phyloP scores from a whole-genome alignment of 92 coral and sea anemone species.

The Phenganax stokvisi region DNA sequence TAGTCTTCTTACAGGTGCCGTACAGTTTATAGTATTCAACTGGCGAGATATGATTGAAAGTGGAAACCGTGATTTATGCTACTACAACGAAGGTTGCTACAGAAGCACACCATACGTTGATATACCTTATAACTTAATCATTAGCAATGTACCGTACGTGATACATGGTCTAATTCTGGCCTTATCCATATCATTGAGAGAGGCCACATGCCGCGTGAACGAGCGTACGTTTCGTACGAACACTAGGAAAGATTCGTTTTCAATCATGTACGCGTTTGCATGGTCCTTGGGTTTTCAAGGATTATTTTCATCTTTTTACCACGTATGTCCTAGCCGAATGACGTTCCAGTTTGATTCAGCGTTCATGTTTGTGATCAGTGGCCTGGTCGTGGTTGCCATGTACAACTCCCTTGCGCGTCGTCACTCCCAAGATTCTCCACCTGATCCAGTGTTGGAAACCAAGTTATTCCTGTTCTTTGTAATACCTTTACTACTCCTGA shows the following conservation, averaged over 20 bases:
- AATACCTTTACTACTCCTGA: conserved; percentile 71
- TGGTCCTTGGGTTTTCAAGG: conserved; percentile 92
- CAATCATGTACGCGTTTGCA: conserved; percentile 78
- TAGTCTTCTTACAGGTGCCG: conserved; percentile 84
- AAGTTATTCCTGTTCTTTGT: conserved; percentile 92
- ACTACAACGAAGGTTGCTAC: conserved; percentile 89
- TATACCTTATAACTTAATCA: conserved; percentile 80
- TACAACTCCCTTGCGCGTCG: conserved; percentile 63
- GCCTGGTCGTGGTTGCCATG: conserved; percentile 73
- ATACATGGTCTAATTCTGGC: conserved; percentile 73
- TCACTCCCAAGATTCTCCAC: background rate
- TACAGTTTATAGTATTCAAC: conserved; percentile 85
- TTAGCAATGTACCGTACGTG: conserved; percentile 78
- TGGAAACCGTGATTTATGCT: conserved; percentile 91
- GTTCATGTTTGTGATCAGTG: conserved; percentile 92
- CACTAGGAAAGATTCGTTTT: conserved; percentile 63
- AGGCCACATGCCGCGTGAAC: conserved; percentile 61
- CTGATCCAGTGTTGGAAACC: conserved; percentile 52
- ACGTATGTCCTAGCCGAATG: conserved; percentile 87
- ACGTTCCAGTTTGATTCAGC: conserved; percentile 99
- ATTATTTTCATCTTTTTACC: conserved; percentile 83
- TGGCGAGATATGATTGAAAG: conserved; percentile 82
- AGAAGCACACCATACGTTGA: conserved; percentile 77
- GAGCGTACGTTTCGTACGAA: conserved; percentile 13
- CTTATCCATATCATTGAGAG: conserved; percentile 71